Percentiles rank a stretch among this genome's conserved stretches.
Evolutionary conservation across 1,140 invertebrate species (phyloP).

Genomic region (Papilio dardanus): DNA sequence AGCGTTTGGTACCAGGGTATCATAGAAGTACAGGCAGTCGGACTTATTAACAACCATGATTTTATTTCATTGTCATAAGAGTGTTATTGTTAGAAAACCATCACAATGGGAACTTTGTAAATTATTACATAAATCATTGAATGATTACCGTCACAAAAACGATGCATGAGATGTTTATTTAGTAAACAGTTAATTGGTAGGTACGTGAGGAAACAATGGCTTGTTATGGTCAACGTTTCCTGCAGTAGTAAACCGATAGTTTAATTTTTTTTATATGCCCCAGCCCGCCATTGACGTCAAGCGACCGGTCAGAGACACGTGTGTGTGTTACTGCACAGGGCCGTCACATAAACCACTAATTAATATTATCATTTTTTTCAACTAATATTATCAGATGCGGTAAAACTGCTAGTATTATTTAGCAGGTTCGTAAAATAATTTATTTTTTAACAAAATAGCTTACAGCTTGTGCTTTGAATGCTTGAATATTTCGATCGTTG

Average conservation of each 20-base stretch:
- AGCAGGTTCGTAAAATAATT: too few species aligned
- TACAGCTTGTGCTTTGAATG: too few species aligned
- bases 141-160: conserved; percentile 44
- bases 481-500: too few species aligned
- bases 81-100: neutral
- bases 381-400: neutral
- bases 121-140: conserved; percentile 21
- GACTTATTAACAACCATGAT: too few species aligned
- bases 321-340: conserved; percentile 49
- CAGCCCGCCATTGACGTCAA: conserved; percentile 71
- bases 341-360: conserved; percentile 47
- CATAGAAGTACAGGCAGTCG: too few species aligned
- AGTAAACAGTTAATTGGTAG: conserved; percentile 48
- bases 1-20: too few species aligned
- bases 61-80: neutral
- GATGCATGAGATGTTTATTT: conserved; percentile 36
- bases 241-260: conserved; percentile 63
- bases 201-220: conserved; percentile 60
- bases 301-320: conserved; percentile 59
- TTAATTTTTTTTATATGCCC: conserved; percentile 61
- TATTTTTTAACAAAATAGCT: too few species aligned
- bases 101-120: neutral
- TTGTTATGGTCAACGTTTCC: conserved; percentile 61
- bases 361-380: too few species aligned
- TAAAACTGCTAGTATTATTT: too few species aligned